Base-by-base conservation (phyloP, 2,113 vertebrate genomes). In the Camelus bactrianus region DNA sequence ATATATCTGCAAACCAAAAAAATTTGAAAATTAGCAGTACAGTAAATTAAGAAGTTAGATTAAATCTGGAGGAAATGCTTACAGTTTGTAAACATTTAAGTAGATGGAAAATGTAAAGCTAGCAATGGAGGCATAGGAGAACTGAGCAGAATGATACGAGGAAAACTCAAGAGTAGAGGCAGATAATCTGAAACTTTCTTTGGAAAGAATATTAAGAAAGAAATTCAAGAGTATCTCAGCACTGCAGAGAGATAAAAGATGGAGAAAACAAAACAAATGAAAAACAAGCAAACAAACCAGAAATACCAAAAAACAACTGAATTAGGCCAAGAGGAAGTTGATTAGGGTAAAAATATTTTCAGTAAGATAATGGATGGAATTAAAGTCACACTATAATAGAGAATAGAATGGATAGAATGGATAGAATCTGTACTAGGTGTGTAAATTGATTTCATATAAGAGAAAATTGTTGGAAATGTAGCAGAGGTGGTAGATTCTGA, bases 121-220 rank as follows among this genome's bases (percentile, higher is more conserved):
- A 93, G 38, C 16, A 82, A 60, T 90, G 19, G 32, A 88, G 42
- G 82, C 8, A 70, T 8, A 92, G 38, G 24, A 56, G 16, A 84
- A 50, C 12, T 50, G 32, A 81, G 8, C 52, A 86, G 22, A 82
- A 62, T 58, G 12, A 60, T 82, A 69, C 10, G 19, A 94, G 22
- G 52, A 84, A 92, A 81, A 38, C 46, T 90, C 42, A 75, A 80
- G 30, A 67, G 13, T 89, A 52, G 16, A 84, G 17, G 16, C n/a
- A 94, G 28, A 86, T 86, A 58, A 81, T 81, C 73, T 76, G 72
- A 96, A 80, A 3, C 17, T 81, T 94, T 85, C 30, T 86, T 97
- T 69, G 67, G 8, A 54, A 82, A 79, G 42, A 93, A 48, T 84
- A 65, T 70, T 89, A 82, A 69, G 42, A 89, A 62, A 97, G 50